Percentiles rank a stretch among this genome's conserved stretches.
Evolutionary conservation across 2,888 invertebrate species (phyloP).

Genomic region (Troides helena): DNA sequence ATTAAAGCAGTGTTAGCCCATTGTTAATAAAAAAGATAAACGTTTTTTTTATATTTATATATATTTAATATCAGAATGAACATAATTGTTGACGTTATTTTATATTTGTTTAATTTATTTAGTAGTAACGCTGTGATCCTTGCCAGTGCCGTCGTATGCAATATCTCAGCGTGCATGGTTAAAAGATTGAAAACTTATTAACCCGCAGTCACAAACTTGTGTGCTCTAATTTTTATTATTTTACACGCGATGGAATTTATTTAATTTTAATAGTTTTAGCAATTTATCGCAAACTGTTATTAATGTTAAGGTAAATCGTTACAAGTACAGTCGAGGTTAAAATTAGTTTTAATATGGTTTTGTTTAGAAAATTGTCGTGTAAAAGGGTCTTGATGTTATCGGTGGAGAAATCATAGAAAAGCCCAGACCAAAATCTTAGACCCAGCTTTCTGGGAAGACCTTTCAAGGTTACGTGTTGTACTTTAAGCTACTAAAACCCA

Average conservation of each 20-base stretch:
- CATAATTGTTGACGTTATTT: too few relatives aligned
- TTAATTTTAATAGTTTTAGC: conserved; percentile 7
- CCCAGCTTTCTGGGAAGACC: too few relatives aligned
- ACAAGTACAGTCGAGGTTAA: conserved; percentile 25
- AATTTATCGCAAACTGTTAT: conserved; percentile 9
- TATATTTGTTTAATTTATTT: too few relatives aligned
- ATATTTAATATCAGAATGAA: too few relatives aligned
- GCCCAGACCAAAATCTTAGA: too few relatives aligned
- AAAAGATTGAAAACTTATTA: not conserved
- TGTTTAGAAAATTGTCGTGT: not conserved
- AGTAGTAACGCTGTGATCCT: not conserved
- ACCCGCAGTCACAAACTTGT: conserved; percentile 18
- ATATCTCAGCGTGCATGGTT: conserved; percentile 21
- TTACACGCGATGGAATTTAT: conserved; percentile 11
- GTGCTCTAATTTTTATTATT: conserved; percentile 7
- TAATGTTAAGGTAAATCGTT: conserved; percentile 11
- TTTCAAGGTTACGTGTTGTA: too few relatives aligned
- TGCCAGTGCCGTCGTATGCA: conserved; percentile 13
- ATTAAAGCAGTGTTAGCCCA: not conserved
- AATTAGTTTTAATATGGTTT: conserved; percentile 4
- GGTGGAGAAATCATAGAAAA: too few relatives aligned
- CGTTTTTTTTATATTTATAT: too few relatives aligned
- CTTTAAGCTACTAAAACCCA: too few relatives aligned
- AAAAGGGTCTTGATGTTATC: too few relatives aligned
- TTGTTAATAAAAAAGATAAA: too few relatives aligned